Evolutionary conservation across 2,797 vertebrate species (phyloP).

Genomic region (Gymnodraco acuticeps): DNA sequence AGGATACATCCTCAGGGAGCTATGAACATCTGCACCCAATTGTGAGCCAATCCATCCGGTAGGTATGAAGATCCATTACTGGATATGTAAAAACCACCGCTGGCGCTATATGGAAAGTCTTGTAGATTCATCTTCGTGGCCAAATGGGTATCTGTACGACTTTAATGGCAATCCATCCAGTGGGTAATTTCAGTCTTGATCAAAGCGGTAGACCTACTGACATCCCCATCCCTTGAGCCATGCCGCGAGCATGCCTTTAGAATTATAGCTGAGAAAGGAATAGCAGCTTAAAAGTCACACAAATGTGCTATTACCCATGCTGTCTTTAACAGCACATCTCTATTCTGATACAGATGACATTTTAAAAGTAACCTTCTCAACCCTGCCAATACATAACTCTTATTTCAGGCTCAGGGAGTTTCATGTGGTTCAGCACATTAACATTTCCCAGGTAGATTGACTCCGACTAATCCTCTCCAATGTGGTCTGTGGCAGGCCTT

Average conservation of each 20-base stretch:
- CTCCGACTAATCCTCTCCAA: constrained; percentile 69
- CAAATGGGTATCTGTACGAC: background rate
- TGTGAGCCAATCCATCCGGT: background rate
- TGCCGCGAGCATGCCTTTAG: background rate
- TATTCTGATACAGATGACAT: constrained; percentile 57
- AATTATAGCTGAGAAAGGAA: constrained; percentile 14
- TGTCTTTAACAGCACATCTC: constrained; percentile 48
- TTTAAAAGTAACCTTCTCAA: constrained; percentile 59
- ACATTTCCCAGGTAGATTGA: constrained; percentile 66
- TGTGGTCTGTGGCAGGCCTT: constrained; percentile 63
- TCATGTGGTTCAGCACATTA: constrained; percentile 66
- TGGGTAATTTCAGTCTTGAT: constrained; percentile 7
- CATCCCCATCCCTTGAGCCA: background rate
- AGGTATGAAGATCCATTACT: background rate
- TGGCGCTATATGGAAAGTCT: background rate
- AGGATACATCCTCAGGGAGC: background rate
- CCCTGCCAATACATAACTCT: constrained; percentile 48
- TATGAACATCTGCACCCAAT: background rate
- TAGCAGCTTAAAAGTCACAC: constrained; percentile 41
- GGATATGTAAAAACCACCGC: background rate
- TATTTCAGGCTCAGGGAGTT: constrained; percentile 56
- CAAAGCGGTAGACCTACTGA: background rate
- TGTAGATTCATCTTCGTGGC: background rate
- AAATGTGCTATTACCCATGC: constrained; percentile 28
- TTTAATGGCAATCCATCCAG: background rate